Conservation (phyloP, 2,797 vertebrate genomes). For the Melanotaenia parkinsoni region DNA sequence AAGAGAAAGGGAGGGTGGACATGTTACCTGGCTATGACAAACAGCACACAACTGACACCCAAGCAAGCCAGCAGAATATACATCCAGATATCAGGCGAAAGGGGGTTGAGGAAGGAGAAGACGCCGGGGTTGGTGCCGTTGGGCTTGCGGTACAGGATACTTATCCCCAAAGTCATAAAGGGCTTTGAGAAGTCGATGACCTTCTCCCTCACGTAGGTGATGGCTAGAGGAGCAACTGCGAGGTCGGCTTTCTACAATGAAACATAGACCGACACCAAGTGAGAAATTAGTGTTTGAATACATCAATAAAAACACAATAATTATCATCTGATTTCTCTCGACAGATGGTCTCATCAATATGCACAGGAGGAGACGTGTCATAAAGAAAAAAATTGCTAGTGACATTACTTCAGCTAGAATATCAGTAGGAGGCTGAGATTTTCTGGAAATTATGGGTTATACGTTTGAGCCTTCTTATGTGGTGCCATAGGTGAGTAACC, state of each 20-base stretch:
- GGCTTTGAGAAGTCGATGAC: slow-evolving; percentile 99
- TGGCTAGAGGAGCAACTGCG: slow-evolving; percentile 96
- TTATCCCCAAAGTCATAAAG: slow-evolving; percentile 99
- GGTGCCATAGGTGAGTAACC: slow-evolving; percentile 52
- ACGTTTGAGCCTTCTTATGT: slow-evolving; percentile 41
- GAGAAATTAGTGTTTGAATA: slow-evolving; percentile 12
- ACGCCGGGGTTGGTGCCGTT: slow-evolving; percentile 99
- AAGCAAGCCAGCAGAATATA: slow-evolving; percentile 99
- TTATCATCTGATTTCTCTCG: slow-evolving; percentile 68
- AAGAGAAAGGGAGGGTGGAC: slow-evolving; percentile 46
- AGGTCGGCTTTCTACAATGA: slow-evolving; percentile 94
- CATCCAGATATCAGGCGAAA: slow-evolving; percentile 99
- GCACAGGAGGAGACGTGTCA: slow-evolving; percentile 19
- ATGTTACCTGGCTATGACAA: slow-evolving; percentile 97
- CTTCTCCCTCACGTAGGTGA: slow-evolving; percentile 98
- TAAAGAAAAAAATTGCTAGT: slow-evolving; percentile 32
- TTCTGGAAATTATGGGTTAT: slow-evolving; percentile 57
- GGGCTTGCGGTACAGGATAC: slow-evolving; percentile 99
- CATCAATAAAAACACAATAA: slow-evolving; percentile 54
- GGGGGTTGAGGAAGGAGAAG: slow-evolving; percentile 90
- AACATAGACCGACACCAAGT: slow-evolving; percentile 28
- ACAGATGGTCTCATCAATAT: slow-evolving; percentile 47
- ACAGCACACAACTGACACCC: slow-evolving; percentile 99
- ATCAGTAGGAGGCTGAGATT: slow-evolving; percentile 31
- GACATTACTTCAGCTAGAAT: slow-evolving; percentile 52